Percentiles rank a stretch among this genome's conserved stretches.
These are phyloP conservation scores for Bothrops jararaca DNA, from an alignment of 2,113 vertebrate genomes.

Conservation along the genomic window DNA sequence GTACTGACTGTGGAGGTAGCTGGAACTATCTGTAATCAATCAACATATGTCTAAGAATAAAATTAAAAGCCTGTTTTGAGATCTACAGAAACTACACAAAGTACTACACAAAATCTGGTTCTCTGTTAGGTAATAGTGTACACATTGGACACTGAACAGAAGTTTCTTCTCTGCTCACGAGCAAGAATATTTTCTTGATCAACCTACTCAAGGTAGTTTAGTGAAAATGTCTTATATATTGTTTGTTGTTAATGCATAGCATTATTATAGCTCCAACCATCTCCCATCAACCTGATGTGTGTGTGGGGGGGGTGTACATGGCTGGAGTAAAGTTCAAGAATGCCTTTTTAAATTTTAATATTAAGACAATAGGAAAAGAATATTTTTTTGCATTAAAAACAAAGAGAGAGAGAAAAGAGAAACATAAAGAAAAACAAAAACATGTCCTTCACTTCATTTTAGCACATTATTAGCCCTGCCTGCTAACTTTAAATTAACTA, in stretches of 20 bases:
- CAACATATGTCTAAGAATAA: neutral
- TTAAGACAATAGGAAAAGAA: neutral
- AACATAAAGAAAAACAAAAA: neutral
- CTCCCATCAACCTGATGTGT: neutral
- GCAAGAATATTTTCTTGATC: neutral
- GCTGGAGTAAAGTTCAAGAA: neutral
- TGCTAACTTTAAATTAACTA: neutral
- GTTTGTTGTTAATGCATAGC: neutral
- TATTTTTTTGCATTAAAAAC: neutral
- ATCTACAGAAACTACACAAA: neutral
- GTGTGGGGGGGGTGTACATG: neutral
- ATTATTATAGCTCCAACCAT: neutral
- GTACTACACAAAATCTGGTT: neutral
- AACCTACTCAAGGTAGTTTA: neutral
- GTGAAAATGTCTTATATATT: neutral
- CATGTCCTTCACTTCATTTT: neutral
- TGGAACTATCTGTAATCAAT: neutral
- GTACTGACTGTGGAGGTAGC: neutral
- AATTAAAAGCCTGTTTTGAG: neutral
- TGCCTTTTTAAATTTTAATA: neutral
- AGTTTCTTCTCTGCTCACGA: neutral
- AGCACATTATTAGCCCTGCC: neutral
- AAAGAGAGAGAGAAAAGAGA: neutral
- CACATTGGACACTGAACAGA: neutral
- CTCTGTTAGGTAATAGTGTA: neutral